Evolutionary conservation across 2,797 vertebrate species (phyloP).

Genomic region (Anisognathus igniventris): DNA sequence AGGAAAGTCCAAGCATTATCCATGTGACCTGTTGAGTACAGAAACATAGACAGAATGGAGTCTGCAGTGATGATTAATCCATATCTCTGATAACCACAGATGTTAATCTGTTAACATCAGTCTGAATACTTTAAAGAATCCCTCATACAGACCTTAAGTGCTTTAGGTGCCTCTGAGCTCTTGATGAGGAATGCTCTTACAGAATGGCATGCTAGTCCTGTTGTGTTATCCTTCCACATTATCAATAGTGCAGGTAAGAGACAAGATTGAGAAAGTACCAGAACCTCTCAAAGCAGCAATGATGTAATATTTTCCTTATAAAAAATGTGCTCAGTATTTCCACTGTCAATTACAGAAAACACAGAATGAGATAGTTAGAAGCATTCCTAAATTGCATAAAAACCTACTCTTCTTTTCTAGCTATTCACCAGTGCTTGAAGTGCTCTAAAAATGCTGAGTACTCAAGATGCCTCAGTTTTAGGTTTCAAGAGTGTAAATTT

Average conservation of each 20-base stretch:
- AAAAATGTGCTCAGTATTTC: not conserved
- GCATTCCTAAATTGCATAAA: not conserved
- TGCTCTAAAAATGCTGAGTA: slow-evolving; percentile 9
- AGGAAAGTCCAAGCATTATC: not conserved
- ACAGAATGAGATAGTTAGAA: not conserved
- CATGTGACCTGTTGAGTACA: not conserved
- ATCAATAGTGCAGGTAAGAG: not conserved
- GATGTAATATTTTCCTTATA: not conserved
- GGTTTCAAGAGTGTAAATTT: not conserved
- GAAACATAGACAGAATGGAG: not conserved
- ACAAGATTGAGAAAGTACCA: not conserved
- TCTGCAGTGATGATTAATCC: not conserved
- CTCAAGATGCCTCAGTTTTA: not conserved
- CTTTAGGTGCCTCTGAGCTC: not conserved
- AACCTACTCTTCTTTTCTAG: not conserved
- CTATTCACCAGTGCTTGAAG: not conserved
- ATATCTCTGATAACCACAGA: not conserved
- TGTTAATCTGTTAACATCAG: not conserved
- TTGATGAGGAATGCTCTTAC: not conserved
- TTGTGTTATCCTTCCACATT: not conserved
- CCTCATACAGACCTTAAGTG: not conserved
- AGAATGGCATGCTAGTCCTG: not conserved
- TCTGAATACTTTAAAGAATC: not conserved
- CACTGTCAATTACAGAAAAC: not conserved
- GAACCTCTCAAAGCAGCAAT: not conserved